Evolutionary conservation across 2,113 vertebrate genomes (phyloP), one percentile per base, ranked within the genome.

Genomic region (Seriola aureovittata): DNA sequence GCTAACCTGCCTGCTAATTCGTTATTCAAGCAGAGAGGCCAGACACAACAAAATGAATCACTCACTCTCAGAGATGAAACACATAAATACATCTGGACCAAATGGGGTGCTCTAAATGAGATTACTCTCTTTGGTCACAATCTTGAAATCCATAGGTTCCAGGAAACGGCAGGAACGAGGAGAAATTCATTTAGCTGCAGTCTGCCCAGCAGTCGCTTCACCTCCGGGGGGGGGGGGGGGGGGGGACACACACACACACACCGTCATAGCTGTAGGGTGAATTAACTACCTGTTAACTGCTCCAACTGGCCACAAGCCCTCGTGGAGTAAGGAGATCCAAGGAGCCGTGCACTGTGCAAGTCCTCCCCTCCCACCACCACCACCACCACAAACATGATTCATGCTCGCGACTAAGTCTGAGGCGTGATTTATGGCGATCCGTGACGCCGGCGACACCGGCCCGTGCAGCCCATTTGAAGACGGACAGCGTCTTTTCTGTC

Each of bases 1-100:
- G 76, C 75, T 84, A 87, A 88, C 89, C 85, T 85, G 77, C 63
- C 64, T 81, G 84, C 87, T 84, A 78, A 83, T 87, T 82, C 85
- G 83, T 85, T 84, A 88, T 82, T 86, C 82, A 84, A 71, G 69
- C 71, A 66, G 55, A 64, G 48, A 64, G 57, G 67, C 62, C 59
- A 14, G 42, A 70, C 71, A 82, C 64, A 82, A 89, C 82, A 68
- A 77, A 87, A 86, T 73, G n/a, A 81, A 80, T 85, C 80, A 71
- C 58, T 89, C 40, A 25, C 71, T 85, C 21, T 77, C 29, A 5
- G 48, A 66, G 78, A 74, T 83, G 71, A 78, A 81, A 85, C 68
- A 68, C 62, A 60, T 55, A 68, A 87, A 82, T 79, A 55, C 44
- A 75, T 83, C 42, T 58, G 67, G 46, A 69, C 63, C 36, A 68